These are phyloP conservation scores for Drosophila willistoni DNA, from an alignment of 1,140 invertebrate species.

Conservation along the genomic window DNA sequence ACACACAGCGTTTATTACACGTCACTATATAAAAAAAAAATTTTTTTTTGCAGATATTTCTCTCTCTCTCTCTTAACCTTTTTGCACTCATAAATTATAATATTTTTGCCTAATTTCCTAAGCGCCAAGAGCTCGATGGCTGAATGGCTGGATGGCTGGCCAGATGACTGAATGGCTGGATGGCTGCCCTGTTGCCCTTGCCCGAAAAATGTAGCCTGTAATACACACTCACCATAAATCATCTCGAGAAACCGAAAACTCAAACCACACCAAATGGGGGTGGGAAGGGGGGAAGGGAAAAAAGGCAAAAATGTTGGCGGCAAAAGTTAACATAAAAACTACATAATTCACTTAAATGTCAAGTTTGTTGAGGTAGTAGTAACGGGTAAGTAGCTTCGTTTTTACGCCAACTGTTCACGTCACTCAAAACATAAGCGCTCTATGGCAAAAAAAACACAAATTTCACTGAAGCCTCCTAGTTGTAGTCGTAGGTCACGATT, in stretches of 20 bases:
- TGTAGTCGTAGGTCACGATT: constrained; percentile 65
- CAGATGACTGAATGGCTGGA: background rate
- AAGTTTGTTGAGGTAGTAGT: constrained; percentile 40
- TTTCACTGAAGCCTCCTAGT: constrained; percentile 61
- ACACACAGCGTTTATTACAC: constrained; percentile 14
- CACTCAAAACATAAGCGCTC: constrained; percentile 53
- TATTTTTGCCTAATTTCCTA: constrained; percentile 66
- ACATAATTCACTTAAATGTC: constrained; percentile 78
- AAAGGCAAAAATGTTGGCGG: constrained; percentile 37
- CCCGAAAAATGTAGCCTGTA: constrained; percentile 30
- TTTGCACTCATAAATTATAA: constrained; percentile 69
- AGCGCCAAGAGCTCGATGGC: constrained; percentile 23
- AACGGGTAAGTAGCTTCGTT: constrained; percentile 42
- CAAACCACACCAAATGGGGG: background rate
- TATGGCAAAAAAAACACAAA: constrained; percentile 46
- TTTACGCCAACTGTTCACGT: constrained; percentile 53
- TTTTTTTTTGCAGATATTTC: background rate
- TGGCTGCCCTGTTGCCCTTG: constrained; percentile 35
- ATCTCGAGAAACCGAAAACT: constrained; percentile 15
- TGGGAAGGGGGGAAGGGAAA: too few species aligned
- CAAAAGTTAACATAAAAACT: constrained; percentile 66
- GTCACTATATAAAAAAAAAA: constrained; percentile 37
- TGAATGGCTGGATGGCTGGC: background rate
- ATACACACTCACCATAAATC: constrained; percentile 52
- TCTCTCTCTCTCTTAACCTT: constrained; percentile 35